Base-by-base conservation (phyloP, 2,888 invertebrate species). In the Embidobia sp. region DNA sequence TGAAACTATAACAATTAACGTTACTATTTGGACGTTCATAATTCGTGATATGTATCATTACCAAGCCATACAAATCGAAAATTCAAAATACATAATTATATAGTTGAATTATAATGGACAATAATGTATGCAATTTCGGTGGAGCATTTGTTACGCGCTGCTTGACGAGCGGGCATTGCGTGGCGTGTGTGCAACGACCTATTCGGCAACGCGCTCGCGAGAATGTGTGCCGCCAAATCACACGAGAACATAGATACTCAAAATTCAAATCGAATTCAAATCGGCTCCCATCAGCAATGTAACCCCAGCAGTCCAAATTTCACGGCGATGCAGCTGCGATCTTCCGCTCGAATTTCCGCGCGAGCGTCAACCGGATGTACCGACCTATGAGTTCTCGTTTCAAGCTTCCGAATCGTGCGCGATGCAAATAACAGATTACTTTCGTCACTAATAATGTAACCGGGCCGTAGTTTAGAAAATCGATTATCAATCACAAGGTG, bases 191-290 rank as follows among this genome's bases (percentile, higher is more conserved):
- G 40, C 55, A 48, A 40, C 57, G 63, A 31, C 29, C 57, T 26
- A 57, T 61, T 69, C 31, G 55, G 15, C 26, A 15, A 44, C 26
- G 64, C 44, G 26, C 37, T 53, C 64, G 53, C 15, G 29, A 70
- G 69, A 48, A 76, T 76, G 64, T 64, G 72, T 55, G 46, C 59
- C 59, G 33, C 66, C 53, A 72, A 77, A 77, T 70, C 70, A 77
- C 53, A 72, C 76, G 64, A 53, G 70, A 46, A 63, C 37, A 59
- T 51, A 55, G 76, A 76, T 64, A 76, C 64, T 85, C 82, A 83
- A 87, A 86, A 85, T 86, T 86, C 85, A 85, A 86, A 87, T 86
- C 81, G 81, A 81, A 85, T 85, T 84, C 84, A 84, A 87, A 86
- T 85, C 83, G 82, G 79, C 81, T 81, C 80, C 72, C 75, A 64